Conservation (phyloP, 2,113 vertebrate genomes). For the Egretta garzetta region DNA sequence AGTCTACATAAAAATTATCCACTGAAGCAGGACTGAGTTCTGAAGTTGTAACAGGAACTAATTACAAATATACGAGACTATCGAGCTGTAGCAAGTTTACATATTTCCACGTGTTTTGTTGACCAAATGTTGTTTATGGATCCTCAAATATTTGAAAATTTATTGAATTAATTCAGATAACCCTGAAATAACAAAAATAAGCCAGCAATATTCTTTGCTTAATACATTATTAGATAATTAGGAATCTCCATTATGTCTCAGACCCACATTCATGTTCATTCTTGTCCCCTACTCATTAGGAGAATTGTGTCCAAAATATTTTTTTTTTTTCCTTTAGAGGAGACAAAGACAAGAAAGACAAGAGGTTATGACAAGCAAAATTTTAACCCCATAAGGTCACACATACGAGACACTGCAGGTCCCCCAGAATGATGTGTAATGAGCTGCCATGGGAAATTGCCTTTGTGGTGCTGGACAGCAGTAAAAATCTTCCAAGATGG, state of each 20-base stretch:
- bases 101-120: not conserved
- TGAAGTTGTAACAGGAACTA: not conserved
- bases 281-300: not conserved
- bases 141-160: not conserved
- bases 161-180: not conserved
- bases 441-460: not conserved
- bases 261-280: not conserved
- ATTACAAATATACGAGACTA: not conserved
- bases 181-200: constrained; percentile 3
- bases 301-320: not conserved
- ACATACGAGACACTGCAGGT: fast-evolving
- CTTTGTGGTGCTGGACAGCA: not conserved
- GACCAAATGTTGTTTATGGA: not conserved
- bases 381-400: not conserved
- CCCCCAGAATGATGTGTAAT: fast-evolving
- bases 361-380: fast-evolving
- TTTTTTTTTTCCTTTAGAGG: not conserved
- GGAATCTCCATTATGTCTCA: not conserved
- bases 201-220: not conserved
- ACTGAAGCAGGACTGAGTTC: not conserved
- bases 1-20: not conserved
- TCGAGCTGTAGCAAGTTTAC: not conserved
- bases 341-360: not conserved
- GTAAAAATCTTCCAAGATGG: not conserved
- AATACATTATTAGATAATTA: not conserved